Percentiles rank a stretch among this genome's conserved stretches.
These are phyloP conservation scores for Rhyzopertha dominica DNA, from an alignment of 1,140 invertebrate genomes.

Conservation along the genomic window DNA sequence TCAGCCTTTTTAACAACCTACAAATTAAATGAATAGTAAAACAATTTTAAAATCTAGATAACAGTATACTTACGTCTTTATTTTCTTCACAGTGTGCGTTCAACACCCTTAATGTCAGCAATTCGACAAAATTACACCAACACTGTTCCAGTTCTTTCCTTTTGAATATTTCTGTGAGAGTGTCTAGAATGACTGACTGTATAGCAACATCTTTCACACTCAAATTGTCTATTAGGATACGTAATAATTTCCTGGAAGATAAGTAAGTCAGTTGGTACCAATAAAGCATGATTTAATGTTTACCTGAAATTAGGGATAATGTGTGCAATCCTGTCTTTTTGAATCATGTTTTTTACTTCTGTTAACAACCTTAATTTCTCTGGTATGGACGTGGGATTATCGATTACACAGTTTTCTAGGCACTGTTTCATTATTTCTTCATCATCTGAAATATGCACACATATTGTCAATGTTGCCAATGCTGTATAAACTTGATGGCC, in stretches of 20 bases:
- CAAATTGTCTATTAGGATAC: constrained; percentile 68
- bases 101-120: constrained; percentile 81
- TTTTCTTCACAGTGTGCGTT: constrained; percentile 73
- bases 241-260: constrained; percentile 62
- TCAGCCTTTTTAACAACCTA: constrained; percentile 42
- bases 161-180: constrained; percentile 75
- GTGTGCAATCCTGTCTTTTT: constrained; percentile 46
- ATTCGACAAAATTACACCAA: constrained; percentile 81
- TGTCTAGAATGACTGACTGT: constrained; percentile 67
- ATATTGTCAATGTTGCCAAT: no score
- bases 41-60: background rate
- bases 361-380: constrained; percentile 38
- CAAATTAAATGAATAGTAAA: constrained; percentile 9
- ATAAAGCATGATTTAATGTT: constrained; percentile 17
- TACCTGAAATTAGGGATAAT: constrained; percentile 55
- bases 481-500: no score
- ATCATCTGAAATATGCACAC: no score
- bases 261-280: constrained; percentile 13
- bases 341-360: constrained; percentile 46
- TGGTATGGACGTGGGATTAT: constrained; percentile 38
- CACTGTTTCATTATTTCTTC: constrained; percentile 45
- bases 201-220: constrained; percentile 61
- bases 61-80: constrained; percentile 59
- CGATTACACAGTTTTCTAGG: constrained; percentile 37
- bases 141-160: constrained; percentile 66